Evolutionary conservation across 2,113 vertebrate species (phyloP).

Genomic region (Tonatia bakeri): DNA sequence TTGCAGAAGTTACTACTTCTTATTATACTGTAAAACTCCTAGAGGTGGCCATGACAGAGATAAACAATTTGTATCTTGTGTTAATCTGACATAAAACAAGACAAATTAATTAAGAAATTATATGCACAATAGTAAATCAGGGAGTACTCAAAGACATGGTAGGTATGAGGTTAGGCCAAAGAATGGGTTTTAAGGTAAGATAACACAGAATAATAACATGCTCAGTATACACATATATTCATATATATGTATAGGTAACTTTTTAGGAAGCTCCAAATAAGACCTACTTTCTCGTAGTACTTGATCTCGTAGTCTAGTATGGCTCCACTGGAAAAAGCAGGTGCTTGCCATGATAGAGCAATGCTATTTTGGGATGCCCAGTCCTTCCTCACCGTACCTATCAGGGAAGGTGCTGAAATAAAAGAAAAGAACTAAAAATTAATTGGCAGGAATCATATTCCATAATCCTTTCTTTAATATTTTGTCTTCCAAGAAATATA

Average conservation of each 20-base stretch:
- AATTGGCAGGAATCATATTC: conserved; percentile 65
- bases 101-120: conserved; percentile 36
- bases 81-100: conserved; percentile 39
- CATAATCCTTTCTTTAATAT: conserved; percentile 40
- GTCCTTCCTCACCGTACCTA: conserved; percentile 94
- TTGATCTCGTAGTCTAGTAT: conserved; percentile 98
- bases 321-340: conserved; percentile 86
- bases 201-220: conserved; percentile 34
- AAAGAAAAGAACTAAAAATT: conserved; percentile 84
- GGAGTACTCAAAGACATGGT: conserved; percentile 10
- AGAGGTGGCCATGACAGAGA: background rate
- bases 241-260: background rate
- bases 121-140: conserved; percentile 21
- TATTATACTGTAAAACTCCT: background rate
- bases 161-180: background rate
- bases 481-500: conserved; percentile 24
- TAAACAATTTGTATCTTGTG: background rate
- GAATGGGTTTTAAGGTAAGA: conserved; percentile 30
- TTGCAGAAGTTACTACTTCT: background rate
- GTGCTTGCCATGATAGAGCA: conserved; percentile 96
- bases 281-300: conserved; percentile 97
- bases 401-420: conserved; percentile 90
- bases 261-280: conserved; percentile 75
- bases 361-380: conserved; percentile 98
- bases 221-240: background rate